phyloP scores from a whole-genome alignment of 1,140 invertebrate genomes.

The Eumeta japonica region DNA sequence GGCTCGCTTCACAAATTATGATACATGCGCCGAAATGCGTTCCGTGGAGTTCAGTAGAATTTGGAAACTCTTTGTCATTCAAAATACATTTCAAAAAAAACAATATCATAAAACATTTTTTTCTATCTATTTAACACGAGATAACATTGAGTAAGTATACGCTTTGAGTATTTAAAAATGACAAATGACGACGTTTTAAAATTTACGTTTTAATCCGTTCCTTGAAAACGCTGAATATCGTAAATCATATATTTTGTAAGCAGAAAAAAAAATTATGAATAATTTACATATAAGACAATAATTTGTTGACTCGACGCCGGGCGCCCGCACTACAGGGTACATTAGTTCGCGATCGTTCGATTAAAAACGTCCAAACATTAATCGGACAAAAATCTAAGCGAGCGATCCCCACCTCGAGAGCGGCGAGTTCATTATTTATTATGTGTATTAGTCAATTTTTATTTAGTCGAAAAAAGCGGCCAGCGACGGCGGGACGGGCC shows the following conservation, averaged over 20 bases:
- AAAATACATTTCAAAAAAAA: too few relatives aligned
- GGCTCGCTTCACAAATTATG: constrained; percentile 33
- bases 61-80: too few relatives aligned
- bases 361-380: constrained; percentile 31
- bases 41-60: too few relatives aligned
- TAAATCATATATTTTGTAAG: too few relatives aligned
- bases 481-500: constrained; percentile 29
- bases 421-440: constrained; percentile 55
- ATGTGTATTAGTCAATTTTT: constrained; percentile 58
- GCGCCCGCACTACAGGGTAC: too few relatives aligned
- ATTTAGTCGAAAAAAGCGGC: constrained; percentile 52
- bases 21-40: constrained; percentile 22
- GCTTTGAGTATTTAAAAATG: neutral
- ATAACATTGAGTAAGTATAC: neutral
- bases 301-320: too few relatives aligned
- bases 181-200: neutral
- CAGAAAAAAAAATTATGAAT: too few relatives aligned
- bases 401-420: constrained; percentile 34
- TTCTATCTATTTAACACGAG: too few relatives aligned
- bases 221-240: neutral
- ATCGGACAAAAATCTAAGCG: constrained; percentile 39
- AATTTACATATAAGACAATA: too few relatives aligned
- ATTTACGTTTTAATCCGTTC: neutral
- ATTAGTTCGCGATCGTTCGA: constrained; percentile 11
- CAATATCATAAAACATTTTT: too few relatives aligned